These are phyloP conservation scores for Labrus mixtus DNA, from an alignment of 2,113 vertebrate genomes.

Conservation along the genomic window DNA sequence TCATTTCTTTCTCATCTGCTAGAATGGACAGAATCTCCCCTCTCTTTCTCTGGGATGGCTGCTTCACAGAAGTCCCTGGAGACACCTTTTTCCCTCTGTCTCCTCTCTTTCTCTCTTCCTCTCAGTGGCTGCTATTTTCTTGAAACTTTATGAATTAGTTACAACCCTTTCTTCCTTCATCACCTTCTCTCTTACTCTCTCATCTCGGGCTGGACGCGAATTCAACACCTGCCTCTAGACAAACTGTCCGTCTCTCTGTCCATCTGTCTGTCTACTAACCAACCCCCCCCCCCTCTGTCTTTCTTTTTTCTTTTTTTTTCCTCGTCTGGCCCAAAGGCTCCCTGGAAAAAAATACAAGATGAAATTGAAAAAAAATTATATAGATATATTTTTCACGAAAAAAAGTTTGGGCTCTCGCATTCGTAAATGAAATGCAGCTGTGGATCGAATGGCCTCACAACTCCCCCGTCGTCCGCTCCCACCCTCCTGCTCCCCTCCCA, in stretches of 20 bases:
- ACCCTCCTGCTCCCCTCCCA: conserved; percentile 50
- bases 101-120: conserved; percentile 60
- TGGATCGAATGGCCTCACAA: conserved; percentile 72
- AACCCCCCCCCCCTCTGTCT: neutral
- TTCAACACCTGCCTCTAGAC: conserved; percentile 81
- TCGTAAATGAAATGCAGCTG: conserved; percentile 85
- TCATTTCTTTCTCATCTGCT: conserved; percentile 85
- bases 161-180: conserved; percentile 75
- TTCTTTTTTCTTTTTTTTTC: neutral
- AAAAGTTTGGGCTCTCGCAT: conserved; percentile 71
- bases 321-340: conserved; percentile 59
- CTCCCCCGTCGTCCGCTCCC: conserved; percentile 56
- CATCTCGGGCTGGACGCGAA: conserved; percentile 75
- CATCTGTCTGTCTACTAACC: conserved; percentile 41
- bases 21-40: conserved; percentile 82
- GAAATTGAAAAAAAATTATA: conserved; percentile 70
- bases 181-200: conserved; percentile 74
- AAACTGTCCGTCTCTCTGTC: conserved; percentile 66
- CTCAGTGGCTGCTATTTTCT: conserved; percentile 79
- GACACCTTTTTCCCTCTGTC: conserved; percentile 79
- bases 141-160: conserved; percentile 89
- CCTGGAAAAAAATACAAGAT: conserved; percentile 61
- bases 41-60: conserved; percentile 81
- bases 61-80: conserved; percentile 83
- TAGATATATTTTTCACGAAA: conserved; percentile 59